phyloP scores from a whole-genome alignment of 1,140 invertebrate genomes.

The Antheraea mylitta region DNA sequence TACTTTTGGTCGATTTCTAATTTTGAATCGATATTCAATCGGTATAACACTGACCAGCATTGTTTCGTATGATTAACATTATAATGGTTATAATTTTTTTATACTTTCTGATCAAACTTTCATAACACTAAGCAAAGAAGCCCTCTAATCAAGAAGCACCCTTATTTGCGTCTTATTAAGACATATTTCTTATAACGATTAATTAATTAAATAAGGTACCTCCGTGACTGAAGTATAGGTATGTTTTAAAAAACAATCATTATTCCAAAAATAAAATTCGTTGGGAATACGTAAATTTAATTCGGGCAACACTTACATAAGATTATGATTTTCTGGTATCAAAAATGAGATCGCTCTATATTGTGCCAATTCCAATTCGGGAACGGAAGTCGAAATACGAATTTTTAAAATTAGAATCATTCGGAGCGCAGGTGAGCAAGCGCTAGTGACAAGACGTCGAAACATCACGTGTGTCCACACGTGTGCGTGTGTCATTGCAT shows the following conservation, averaged over 20 bases:
- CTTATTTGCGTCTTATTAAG: too few species aligned
- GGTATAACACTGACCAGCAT: too few species aligned
- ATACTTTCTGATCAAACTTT: too few species aligned
- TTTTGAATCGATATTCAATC: too few species aligned
- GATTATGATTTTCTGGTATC: not conserved
- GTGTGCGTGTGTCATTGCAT: not conserved
- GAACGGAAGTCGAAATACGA: constrained; percentile 73
- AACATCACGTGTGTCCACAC: constrained; percentile 17
- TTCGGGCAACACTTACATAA: not conserved
- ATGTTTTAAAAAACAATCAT: not conserved
- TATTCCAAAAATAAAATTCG: not conserved
- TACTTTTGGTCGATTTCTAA: too few species aligned
- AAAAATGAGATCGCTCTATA: constrained; percentile 9
- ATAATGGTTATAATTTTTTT: too few species aligned
- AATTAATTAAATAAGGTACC: too few species aligned
- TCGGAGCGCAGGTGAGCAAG: constrained; percentile 64
- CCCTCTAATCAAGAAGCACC: too few species aligned
- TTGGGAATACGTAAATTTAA: not conserved
- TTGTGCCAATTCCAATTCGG: constrained; percentile 66
- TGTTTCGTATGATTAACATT: too few species aligned
- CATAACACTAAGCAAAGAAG: too few species aligned
- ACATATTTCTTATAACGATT: too few species aligned
- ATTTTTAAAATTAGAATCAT: constrained; percentile 72
- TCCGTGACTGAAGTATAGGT: too few species aligned
- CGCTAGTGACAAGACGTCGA: constrained; percentile 44